Evolutionary conservation across 2,888 invertebrate species (phyloP), one percentile per base, ranked within the genome.

Genomic region (Diploptera punctata): DNA sequence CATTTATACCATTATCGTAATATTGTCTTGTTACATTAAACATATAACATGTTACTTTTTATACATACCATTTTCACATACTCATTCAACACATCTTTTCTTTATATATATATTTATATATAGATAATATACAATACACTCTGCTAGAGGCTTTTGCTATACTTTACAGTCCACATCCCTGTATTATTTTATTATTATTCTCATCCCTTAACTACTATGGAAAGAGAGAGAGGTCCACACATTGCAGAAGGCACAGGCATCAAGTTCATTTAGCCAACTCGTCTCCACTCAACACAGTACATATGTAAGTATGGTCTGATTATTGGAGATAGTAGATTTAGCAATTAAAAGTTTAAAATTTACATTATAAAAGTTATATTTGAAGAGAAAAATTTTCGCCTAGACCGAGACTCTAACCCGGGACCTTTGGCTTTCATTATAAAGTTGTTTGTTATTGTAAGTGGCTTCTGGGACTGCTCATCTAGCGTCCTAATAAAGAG

Each of bases 21-120:
- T 73, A 73, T 73, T 73, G 73, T 73, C 73, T 71, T 68, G 61
- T 71, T 73, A 73, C 67, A 68, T 71, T 73, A 62, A 73, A 73
- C 73, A 68, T 73, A 57, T 71, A 71, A 61, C 60, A 68, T 44
- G 29, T 60, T 68, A 68, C 38, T 72, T 72, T 43, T 61, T 70
- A 65, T 65, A 44, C 47, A 65, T 47, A 65, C 29, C 62, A 68
- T n/a, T 68, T 49, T 49, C 61, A 69, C 60, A 49, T 62, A 60
- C n/a, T 38, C 52, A 67, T 43, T 67, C 71, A 54, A 67, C 67
- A 71, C n/a, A n/a, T n/a, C n/a, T n/a, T n/a, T n/a, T n/a, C n/a
- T 71, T 44, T 29, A 62, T 65, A n/a, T 70, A 10, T 43, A 26
- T 70, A n/a, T 62, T 31, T 71, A 61, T 68, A 72, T 68, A 47